Conservation (phyloP, 2,113 vertebrate genomes). For the Pseudonaja textilis region DNA sequence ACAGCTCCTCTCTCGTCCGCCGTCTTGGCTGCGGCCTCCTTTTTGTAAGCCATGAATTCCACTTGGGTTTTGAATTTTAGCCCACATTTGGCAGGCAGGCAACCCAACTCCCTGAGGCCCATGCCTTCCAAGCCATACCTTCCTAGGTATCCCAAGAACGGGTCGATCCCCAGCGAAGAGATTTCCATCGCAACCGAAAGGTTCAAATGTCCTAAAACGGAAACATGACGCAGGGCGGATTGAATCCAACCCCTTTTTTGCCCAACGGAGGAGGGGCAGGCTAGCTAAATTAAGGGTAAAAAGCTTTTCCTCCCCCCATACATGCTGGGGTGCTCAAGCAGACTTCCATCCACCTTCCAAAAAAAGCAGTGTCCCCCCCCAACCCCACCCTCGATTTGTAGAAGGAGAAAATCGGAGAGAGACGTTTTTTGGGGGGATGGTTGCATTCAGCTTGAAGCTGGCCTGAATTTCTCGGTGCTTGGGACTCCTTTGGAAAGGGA, state of each 20-base stretch:
- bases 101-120: background rate
- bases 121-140: background rate
- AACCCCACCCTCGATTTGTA: background rate
- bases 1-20: no score
- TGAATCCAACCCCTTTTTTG: no score
- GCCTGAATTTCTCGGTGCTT: background rate
- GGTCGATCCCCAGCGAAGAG: background rate
- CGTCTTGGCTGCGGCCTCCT: accelerated
- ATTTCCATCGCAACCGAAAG: background rate
- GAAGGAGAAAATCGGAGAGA: background rate
- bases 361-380: no score
- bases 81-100: slow-evolving; percentile 1
- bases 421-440: background rate
- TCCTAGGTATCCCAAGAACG: background rate
- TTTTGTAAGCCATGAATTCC: background rate
- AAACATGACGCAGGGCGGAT: no score
- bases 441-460: background rate
- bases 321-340: background rate
- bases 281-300: background rate
- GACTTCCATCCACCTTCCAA: no score
- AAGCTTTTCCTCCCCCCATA: background rate
- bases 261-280: background rate
- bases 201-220: accelerated
- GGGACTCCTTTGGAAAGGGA: background rate
- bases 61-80: slow-evolving; percentile 20